A percentile compares a stretch with the other conserved stretches of the same genome.
Evolutionary conservation across 2,797 vertebrate species (phyloP).

Genomic region (Pangasius macronema): DNA sequence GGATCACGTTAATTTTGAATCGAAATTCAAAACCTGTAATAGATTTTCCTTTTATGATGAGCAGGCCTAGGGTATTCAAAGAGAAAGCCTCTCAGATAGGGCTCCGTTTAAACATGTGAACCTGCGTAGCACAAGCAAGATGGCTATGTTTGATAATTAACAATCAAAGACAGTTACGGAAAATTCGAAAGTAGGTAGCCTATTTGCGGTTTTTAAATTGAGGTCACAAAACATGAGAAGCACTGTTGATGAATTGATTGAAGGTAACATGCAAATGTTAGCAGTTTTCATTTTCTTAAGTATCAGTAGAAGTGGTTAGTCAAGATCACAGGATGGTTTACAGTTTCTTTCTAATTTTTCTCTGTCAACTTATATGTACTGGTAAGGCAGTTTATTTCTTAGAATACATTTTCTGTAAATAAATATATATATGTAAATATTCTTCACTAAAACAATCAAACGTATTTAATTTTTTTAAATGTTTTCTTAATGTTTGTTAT

Average conservation of each 20-base stretch:
- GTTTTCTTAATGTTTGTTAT: neutral
- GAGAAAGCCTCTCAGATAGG: neutral
- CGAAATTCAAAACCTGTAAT: neutral
- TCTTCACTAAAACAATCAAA: neutral
- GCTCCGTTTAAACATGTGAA: neutral
- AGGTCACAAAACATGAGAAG: constrained; percentile 19
- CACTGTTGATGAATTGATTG: neutral
- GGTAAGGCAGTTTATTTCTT: neutral
- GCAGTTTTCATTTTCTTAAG: neutral
- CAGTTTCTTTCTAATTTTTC: neutral
- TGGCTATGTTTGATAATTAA: neutral
- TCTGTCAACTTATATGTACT: neutral
- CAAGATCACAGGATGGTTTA: constrained; percentile 15
- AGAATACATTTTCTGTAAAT: neutral
- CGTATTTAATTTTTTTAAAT: neutral
- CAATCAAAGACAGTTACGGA: constrained; percentile 8
- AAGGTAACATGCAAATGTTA: neutral
- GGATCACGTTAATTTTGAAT: neutral
- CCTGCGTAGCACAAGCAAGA: neutral
- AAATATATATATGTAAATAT: neutral
- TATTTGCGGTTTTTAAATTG: constrained; percentile 16
- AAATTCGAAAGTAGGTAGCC: constrained; percentile 18
- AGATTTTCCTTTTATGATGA: neutral
- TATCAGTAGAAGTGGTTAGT: neutral
- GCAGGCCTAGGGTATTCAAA: neutral